phyloP scores from a whole-genome alignment of 2,888 invertebrate species.

The Machimus atricapillus region DNA sequence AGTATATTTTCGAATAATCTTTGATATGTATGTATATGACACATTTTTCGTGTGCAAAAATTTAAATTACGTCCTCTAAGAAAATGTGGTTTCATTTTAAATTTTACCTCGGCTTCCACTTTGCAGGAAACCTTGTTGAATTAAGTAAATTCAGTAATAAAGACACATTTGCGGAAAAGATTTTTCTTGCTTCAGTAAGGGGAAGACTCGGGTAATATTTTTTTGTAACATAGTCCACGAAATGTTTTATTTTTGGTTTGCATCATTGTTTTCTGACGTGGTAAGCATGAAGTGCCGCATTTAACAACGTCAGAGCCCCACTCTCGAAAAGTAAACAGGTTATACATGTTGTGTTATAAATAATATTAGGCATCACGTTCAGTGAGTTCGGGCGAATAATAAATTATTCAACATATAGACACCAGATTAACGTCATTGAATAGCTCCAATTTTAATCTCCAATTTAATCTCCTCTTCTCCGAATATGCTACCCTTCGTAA shows the following conservation, averaged over 20 bases:
- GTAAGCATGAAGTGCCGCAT: not conserved
- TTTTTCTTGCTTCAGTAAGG: not conserved
- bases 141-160: not conserved
- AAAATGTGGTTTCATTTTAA: not conserved
- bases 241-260: not conserved
- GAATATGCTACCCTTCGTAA: no score
- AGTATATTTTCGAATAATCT: not conserved
- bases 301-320: not conserved
- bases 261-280: not conserved
- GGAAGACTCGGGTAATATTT: not conserved
- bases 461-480: no score
- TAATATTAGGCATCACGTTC: no score
- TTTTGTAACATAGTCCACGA: not conserved
- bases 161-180: not conserved
- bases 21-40: slow-evolving; percentile 5
- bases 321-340: not conserved
- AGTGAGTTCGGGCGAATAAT: no score
- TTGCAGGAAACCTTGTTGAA: not conserved
- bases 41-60: slow-evolving; percentile 13
- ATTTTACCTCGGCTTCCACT: not conserved
- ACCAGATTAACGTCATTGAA: no score
- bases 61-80: not conserved
- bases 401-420: no score
- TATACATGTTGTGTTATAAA: not conserved
- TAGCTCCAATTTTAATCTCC: no score